Base-by-base conservation (phyloP, 1,140 invertebrate species). In the Orius insidiosus region DNA sequence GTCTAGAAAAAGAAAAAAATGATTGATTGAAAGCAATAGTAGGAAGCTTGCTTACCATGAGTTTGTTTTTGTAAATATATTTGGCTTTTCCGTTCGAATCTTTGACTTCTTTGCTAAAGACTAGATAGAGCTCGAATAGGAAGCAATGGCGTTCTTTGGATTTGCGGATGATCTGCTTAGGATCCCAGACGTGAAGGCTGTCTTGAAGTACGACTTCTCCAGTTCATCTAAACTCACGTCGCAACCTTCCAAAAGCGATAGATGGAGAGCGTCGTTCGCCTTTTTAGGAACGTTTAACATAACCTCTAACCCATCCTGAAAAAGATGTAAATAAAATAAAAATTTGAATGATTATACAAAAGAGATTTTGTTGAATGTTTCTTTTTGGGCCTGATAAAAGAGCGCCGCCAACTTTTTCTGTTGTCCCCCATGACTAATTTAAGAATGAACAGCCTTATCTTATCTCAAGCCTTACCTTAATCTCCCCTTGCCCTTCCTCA, bases 221-320 rank as follows among this genome's bases (percentile, higher is more conserved):
- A 93, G 68, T 57, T 85, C 85, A 62, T 92, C 85, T 37, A 78
- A 68, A 40, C 83, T 79, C 53, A 96, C 81, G 69, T 96, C 90
- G 68, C 89, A 88, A 47, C 89, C 89, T 61, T 98, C 95, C 37
- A 99, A 67, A 60, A 95, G 74, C 49, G 89, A 95, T 48, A 98
- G 72, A 68, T 99, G 94, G 77, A 98, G 89, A 30, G 93, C 93
- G 68, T 98, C 95, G 63, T 99, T 99, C 18, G 95, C 95, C 69
- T 96, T 96, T 69, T 96, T 97, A 54, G 95, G 95, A 46, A 99
- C 94, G 62, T 86, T 94, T 52, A 97, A 69, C 89, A 98, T 98
- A 40, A 98, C 92, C 66, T 98, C 95, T 51, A 97, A 69, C 14
- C 89, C 92, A 65, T 95, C 90, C 72, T 80, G 55, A 60, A 62